Percentiles rank a stretch among this genome's conserved stretches.
Conservation (phyloP, 2,113 vertebrate species). For the Bettongia penicillata region DNA sequence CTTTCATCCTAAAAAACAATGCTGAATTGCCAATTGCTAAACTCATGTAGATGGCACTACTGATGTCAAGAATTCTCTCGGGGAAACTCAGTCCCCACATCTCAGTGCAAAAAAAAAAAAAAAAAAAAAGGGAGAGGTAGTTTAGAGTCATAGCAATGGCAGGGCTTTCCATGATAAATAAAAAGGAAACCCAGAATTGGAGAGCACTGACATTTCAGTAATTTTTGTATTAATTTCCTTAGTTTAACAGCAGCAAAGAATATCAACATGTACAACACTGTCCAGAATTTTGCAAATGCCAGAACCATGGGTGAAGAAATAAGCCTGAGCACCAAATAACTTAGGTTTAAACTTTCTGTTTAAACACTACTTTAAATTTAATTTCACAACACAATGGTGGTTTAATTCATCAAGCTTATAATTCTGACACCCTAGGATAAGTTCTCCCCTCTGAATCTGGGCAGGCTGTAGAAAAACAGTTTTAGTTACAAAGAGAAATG, state of each 20-base stretch:
- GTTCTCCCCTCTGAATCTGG: background rate
- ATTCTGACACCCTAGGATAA: background rate
- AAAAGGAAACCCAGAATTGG: constrained; percentile 36
- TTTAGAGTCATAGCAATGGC: constrained; percentile 57
- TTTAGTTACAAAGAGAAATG: background rate
- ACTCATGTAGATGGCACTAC: constrained; percentile 35
- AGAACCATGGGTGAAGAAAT: background rate
- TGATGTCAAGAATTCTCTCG: constrained; percentile 63
- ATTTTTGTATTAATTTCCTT: constrained; percentile 5
- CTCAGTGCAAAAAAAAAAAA: constrained; percentile 36
- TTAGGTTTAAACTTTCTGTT: background rate
- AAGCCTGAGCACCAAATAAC: background rate
- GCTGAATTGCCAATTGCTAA: constrained; percentile 52
- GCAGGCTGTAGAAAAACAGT: background rate
- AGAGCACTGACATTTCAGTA: constrained; percentile 13
- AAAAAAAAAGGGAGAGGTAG: constrained; percentile 68
- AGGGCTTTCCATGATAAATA: constrained; percentile 26
- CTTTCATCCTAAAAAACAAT: constrained; percentile 72
- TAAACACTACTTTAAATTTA: background rate
- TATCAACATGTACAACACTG: background rate
- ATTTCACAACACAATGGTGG: background rate
- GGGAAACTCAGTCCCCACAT: constrained; percentile 42
- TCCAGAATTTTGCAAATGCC: background rate
- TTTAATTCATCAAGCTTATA: background rate
- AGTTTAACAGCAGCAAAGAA: constrained; percentile 2